These are phyloP conservation scores for Bemisia tabaci DNA, from an alignment of 1,140 invertebrate genomes.

Conservation along the genomic window DNA sequence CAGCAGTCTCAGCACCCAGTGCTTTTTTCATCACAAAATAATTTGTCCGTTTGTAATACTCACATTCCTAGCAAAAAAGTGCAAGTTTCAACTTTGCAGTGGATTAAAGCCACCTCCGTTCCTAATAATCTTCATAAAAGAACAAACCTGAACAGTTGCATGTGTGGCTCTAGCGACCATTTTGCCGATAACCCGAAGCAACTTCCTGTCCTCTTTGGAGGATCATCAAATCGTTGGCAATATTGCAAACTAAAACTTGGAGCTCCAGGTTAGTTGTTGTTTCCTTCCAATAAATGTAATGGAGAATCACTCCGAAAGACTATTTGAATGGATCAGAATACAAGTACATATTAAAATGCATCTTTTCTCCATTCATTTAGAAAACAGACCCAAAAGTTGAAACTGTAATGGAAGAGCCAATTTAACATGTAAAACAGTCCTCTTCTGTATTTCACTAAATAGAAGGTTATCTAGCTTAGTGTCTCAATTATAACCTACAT, in stretches of 20 bases:
- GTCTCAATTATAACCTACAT: no score
- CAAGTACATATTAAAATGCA: no score
- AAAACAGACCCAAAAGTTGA: no score
- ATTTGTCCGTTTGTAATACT: not conserved
- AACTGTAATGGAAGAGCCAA: no score
- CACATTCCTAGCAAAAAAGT: conserved; percentile 9
- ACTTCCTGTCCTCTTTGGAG: not conserved
- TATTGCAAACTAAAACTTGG: not conserved
- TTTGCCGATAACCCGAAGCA: not conserved
- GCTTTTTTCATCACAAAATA: not conserved
- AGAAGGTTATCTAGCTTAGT: no score
- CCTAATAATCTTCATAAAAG: conserved; percentile 28
- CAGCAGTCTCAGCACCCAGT: not conserved
- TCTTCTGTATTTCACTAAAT: no score
- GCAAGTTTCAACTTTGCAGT: conserved; percentile 11
- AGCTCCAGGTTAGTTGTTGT: not conserved
- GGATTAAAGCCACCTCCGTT: conserved; percentile 53
- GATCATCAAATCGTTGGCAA: not conserved
- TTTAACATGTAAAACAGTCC: no score
- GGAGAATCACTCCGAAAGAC: no score
- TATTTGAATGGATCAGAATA: no score
- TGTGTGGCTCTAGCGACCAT: not conserved
- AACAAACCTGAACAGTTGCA: not conserved
- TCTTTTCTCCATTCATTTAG: no score
- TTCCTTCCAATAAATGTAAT: no score